phyloP scores from a whole-genome alignment of 2,888 invertebrate genomes.

The Aspidiotus rigidus region DNA sequence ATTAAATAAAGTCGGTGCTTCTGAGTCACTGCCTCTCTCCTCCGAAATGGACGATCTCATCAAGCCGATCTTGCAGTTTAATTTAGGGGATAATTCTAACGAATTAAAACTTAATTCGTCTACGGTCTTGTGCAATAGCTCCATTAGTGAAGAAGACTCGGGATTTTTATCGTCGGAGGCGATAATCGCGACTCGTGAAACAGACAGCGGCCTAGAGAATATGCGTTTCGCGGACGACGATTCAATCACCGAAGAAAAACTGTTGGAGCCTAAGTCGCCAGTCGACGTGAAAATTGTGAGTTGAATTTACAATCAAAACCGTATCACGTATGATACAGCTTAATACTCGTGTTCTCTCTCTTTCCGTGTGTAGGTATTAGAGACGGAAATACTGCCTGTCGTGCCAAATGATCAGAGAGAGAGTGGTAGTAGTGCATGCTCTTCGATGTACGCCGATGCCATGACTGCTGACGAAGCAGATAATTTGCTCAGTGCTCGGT shows the following conservation, averaged over 20 bases:
- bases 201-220: slow-evolving; percentile 36
- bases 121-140: slow-evolving; percentile 38
- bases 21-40: slow-evolving; percentile 17
- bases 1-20: slow-evolving; percentile 15
- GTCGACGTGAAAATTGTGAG: slow-evolving; percentile 19
- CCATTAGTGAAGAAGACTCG: slow-evolving; percentile 40
- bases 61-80: slow-evolving; percentile 30
- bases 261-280: not conserved
- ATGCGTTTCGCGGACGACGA: slow-evolving; percentile 33
- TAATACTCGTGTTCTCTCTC: too few relatives aligned
- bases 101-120: slow-evolving; percentile 23
- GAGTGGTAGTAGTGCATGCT: too few relatives aligned
- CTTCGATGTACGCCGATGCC: slow-evolving; percentile 41
- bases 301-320: not conserved
- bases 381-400: too few relatives aligned
- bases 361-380: too few relatives aligned
- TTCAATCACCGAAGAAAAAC: slow-evolving; percentile 23
- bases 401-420: too few relatives aligned
- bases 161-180: slow-evolving; percentile 40
- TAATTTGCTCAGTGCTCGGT: slow-evolving; percentile 76
- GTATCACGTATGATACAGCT: too few relatives aligned
- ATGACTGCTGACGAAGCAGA: slow-evolving; percentile 85
- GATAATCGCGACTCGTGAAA: slow-evolving; percentile 34
- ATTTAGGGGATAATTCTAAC: slow-evolving; percentile 23
- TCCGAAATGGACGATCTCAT: slow-evolving; percentile 27